Evolutionary conservation across 2,113 vertebrate species (phyloP).

Genomic region (Chinchilla lanigera): DNA sequence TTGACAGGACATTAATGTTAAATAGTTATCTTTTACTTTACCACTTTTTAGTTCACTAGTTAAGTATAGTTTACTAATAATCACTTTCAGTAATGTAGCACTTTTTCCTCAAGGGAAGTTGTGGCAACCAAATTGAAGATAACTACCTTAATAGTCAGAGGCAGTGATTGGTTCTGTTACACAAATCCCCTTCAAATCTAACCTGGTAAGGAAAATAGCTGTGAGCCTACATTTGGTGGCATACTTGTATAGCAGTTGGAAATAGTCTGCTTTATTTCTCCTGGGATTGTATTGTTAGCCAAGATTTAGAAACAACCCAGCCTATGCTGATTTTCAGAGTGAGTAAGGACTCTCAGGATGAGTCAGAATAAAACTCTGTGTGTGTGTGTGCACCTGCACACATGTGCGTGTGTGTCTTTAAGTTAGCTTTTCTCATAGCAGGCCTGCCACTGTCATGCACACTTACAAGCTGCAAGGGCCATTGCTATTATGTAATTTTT

Average conservation of each 20-base stretch:
- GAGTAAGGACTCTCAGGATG: background rate
- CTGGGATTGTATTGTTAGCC: background rate
- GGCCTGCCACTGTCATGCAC: background rate
- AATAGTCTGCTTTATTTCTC: background rate
- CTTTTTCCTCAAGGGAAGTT: background rate
- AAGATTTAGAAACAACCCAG: background rate
- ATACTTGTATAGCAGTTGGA: background rate
- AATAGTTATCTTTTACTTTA: background rate
- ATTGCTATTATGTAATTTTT: background rate
- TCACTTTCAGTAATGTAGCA: background rate
- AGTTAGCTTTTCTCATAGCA: background rate
- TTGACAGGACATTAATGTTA: background rate
- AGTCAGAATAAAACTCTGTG: background rate
- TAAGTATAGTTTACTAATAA: background rate
- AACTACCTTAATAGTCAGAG: background rate
- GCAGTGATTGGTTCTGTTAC: background rate
- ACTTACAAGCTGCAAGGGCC: background rate
- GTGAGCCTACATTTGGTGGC: background rate
- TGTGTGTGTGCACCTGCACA: background rate
- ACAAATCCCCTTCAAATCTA: background rate
- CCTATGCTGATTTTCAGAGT: background rate
- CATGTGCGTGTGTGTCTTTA: background rate
- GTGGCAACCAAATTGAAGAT: background rate
- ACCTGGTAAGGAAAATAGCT: background rate
- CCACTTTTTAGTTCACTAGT: background rate